Evolutionary conservation across 2,888 invertebrate genomes (phyloP).

Genomic region (Melolontha melolontha): DNA sequence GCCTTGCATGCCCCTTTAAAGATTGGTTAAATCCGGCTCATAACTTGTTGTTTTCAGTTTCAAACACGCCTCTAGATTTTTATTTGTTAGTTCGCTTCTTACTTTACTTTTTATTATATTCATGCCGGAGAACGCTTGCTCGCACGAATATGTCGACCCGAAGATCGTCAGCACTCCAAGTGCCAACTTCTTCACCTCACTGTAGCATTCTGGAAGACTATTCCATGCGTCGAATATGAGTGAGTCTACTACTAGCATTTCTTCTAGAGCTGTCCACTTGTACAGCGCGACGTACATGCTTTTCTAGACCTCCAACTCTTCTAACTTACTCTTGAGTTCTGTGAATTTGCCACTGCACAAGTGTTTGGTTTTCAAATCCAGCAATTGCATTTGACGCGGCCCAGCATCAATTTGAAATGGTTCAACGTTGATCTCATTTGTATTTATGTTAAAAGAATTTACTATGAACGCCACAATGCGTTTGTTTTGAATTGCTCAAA

Average conservation of each 20-base stretch:
- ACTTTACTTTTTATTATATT: no score
- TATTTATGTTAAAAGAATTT: constrained; percentile 53
- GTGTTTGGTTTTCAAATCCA: constrained; percentile 54
- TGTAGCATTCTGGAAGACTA: no score
- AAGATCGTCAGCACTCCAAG: no score
- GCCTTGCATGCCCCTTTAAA: no score
- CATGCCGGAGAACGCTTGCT: no score
- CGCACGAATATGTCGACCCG: no score
- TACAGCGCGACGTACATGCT: constrained; percentile 45
- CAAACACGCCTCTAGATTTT: no score
- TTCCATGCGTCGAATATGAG: constrained; percentile 55
- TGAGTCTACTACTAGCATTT: no score
- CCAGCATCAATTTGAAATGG: constrained; percentile 52
- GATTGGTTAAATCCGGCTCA: no score
- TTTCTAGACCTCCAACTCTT: constrained; percentile 52
- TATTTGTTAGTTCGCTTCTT: no score
- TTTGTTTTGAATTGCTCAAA: constrained; percentile 51
- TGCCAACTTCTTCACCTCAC: no score
- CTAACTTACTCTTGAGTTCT: constrained; percentile 51
- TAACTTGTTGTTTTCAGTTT: no score
- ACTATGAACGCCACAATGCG: constrained; percentile 50
- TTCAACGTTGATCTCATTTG: constrained; percentile 51
- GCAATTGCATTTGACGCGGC: constrained; percentile 51
- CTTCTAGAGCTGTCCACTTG: constrained; percentile 54
- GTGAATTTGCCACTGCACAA: constrained; percentile 54